These are phyloP conservation scores for Araneus ventricosus DNA, from an alignment of 1,140 invertebrate species.

Conservation along the genomic window DNA sequence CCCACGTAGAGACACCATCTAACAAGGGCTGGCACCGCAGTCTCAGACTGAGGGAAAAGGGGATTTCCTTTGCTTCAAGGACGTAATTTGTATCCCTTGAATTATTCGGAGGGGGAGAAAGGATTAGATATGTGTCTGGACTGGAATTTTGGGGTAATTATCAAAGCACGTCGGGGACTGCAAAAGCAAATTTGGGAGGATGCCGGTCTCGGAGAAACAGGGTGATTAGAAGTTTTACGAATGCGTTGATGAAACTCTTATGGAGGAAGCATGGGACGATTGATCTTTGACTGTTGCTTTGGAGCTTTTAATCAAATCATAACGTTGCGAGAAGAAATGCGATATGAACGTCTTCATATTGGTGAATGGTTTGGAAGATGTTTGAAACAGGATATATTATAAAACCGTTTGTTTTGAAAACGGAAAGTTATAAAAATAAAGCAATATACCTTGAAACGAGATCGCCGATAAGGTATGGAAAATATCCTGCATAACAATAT, in stretches of 20 bases:
- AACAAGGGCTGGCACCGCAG: not conserved
- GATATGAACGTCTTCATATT: not conserved
- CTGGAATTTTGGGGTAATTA: constrained; percentile 37
- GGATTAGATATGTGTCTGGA: constrained; percentile 35
- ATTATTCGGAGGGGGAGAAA: not conserved
- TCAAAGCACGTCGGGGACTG: not conserved
- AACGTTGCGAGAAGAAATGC: not conserved
- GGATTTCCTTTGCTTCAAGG: constrained; percentile 10
- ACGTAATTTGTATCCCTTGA: constrained; percentile 18
- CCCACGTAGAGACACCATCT: not conserved
- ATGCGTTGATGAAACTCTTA: not conserved
- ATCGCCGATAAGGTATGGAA: too few species aligned
- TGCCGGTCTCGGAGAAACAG: not conserved
- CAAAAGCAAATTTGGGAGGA: not conserved
- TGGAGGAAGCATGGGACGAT: not conserved
- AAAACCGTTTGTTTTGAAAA: too few species aligned
- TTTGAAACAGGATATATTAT: too few species aligned
- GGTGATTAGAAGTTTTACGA: not conserved
- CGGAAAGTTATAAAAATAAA: too few species aligned
- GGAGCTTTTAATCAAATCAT: not conserved
- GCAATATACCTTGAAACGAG: too few species aligned
- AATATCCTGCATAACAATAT: too few species aligned
- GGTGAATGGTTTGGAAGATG: too few species aligned
- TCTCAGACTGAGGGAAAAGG: not conserved
- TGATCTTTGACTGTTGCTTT: not conserved